phyloP scores from a whole-genome alignment of 2,797 vertebrate genomes.

The Acipenser oxyrinchus region DNA sequence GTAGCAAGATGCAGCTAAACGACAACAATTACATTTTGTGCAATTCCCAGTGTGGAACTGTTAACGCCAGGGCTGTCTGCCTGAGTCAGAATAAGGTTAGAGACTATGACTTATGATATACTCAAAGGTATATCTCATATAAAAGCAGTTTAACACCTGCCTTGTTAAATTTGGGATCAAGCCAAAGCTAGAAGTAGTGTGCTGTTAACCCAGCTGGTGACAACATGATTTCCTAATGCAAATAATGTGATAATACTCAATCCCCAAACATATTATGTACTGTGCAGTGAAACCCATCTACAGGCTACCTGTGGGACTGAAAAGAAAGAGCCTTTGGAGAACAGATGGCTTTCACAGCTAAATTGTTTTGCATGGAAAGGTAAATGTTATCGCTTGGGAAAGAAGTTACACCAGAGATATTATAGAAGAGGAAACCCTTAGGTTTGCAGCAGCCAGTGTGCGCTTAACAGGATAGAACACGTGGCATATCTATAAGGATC shows the following conservation, averaged over 20 bases:
- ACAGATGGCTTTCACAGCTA: constrained; percentile 15
- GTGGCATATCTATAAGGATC: too few relatives aligned
- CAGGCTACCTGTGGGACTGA: constrained; percentile 29
- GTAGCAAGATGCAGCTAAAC: too few relatives aligned
- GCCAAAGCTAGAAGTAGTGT: constrained; percentile 41
- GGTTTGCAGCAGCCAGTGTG: too few relatives aligned
- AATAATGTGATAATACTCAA: constrained; percentile 34
- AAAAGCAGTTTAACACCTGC: constrained; percentile 36
- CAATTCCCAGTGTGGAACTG: too few relatives aligned
- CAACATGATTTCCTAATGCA: constrained; percentile 35
- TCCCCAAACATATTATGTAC: constrained; percentile 25
- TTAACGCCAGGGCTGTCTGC: neutral
- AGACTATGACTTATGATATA: too few relatives aligned
- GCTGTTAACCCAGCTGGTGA: constrained; percentile 40
- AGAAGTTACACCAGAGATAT: too few relatives aligned
- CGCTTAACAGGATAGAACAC: too few relatives aligned
- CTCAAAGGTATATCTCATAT: constrained; percentile 17
- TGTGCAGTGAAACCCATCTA: constrained; percentile 26
- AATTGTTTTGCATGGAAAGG: constrained; percentile 23
- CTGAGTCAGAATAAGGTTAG: too few relatives aligned
- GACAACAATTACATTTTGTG: too few relatives aligned
- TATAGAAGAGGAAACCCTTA: too few relatives aligned
- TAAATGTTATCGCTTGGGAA: neutral
- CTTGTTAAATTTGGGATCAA: constrained; percentile 43
- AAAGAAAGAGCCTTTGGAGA: constrained; percentile 14